These are phyloP conservation scores for Salpingus planirostris DNA, from an alignment of 2,888 invertebrate genomes.

Conservation along the genomic window DNA sequence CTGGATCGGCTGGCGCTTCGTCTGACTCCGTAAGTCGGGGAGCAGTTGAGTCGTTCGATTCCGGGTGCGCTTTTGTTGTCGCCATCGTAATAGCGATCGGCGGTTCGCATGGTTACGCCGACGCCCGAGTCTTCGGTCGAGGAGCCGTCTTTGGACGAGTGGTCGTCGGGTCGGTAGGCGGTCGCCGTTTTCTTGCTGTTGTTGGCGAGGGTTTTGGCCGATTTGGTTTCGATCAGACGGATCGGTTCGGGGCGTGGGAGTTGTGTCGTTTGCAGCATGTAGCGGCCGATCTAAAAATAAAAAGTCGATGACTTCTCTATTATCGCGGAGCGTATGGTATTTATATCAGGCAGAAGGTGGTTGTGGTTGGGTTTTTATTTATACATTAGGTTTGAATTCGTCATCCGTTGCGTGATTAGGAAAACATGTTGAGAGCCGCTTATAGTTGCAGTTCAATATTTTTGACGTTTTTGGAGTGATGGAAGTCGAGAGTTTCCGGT, in stretches of 20 bases:
- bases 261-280: constrained; percentile 60
- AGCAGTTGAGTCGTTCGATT: constrained; percentile 36
- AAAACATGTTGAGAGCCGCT: no score
- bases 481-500: no score
- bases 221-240: constrained; percentile 56
- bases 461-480: no score
- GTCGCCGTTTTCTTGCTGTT: constrained; percentile 54
- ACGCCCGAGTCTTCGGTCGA: constrained; percentile 60
- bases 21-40: constrained; percentile 28
- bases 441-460: no score
- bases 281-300: constrained; percentile 46
- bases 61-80: constrained; percentile 23
- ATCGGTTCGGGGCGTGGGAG: constrained; percentile 66
- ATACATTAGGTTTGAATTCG: no score
- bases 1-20: constrained; percentile 47
- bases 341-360: no score
- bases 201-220: constrained; percentile 64
- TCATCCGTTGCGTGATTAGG: no score
- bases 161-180: constrained; percentile 39
- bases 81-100: no score
- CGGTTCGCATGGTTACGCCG: no score
- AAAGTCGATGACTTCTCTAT: constrained; percentile 1
- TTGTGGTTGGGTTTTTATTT: no score
- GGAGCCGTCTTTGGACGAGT: constrained; percentile 48
- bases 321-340: no score